These are phyloP conservation scores for Brachyhypopomus gauderio DNA, from an alignment of 2,113 vertebrate genomes.

Conservation along the genomic window DNA sequence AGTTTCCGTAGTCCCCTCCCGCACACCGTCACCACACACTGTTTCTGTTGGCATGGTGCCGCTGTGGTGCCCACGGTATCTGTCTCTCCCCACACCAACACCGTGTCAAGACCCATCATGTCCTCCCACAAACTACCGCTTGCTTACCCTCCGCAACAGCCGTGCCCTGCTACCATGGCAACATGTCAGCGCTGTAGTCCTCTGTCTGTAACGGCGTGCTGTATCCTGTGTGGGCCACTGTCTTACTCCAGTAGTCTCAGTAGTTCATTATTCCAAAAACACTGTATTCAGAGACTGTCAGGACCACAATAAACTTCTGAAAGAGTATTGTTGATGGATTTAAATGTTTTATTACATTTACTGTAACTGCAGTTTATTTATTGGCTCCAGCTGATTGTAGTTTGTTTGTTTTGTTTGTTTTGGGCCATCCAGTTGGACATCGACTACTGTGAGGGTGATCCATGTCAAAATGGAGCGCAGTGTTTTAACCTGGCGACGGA, in stretches of 20 bases:
- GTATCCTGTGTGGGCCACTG: too few relatives aligned
- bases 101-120: constrained; percentile 32
- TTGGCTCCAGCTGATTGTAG: not conserved
- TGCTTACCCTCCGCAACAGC: not conserved
- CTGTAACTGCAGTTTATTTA: too few relatives aligned
- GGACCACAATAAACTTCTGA: too few relatives aligned
- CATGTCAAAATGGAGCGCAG: constrained; percentile 84
- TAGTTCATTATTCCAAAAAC: too few relatives aligned
- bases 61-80: not conserved
- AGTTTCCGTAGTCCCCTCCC: constrained; percentile 20
- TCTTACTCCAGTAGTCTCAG: too few relatives aligned
- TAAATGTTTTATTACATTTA: too few relatives aligned
- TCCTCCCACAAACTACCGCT: constrained; percentile 11
- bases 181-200: not conserved
- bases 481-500: constrained; percentile 86
- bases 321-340: too few relatives aligned
- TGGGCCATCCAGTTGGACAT: constrained; percentile 78
- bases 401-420: not conserved
- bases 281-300: too few relatives aligned
- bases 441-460: constrained; percentile 85
- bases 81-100: constrained; percentile 9
- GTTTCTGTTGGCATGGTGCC: constrained; percentile 16
- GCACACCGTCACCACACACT: constrained; percentile 30
- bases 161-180: not conserved
- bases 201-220: too few relatives aligned